Evolutionary conservation across 2,797 vertebrate genomes (phyloP).

Genomic region (Sebastes melanostomus): DNA sequence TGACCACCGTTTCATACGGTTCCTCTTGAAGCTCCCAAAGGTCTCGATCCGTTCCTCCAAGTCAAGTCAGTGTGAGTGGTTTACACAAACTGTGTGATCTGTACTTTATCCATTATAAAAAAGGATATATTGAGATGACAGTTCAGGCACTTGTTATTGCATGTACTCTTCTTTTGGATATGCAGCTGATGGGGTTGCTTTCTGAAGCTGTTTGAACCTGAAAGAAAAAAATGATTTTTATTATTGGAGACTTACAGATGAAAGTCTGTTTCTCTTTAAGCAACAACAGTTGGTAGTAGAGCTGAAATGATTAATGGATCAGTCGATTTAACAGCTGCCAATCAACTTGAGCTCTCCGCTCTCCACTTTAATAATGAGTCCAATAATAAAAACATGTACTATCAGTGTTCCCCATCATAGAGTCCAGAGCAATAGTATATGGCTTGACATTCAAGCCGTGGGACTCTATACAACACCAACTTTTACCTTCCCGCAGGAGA

Average conservation of each 20-base stretch:
- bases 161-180: background rate
- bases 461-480: too few relatives aligned
- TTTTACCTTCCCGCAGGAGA: too few relatives aligned
- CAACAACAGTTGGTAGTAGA: background rate
- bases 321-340: background rate
- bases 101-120: background rate
- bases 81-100: background rate
- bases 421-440: background rate
- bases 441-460: background rate
- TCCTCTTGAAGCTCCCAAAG: background rate
- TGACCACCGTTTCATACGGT: background rate
- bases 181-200: background rate
- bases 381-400: background rate
- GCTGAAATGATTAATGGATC: background rate
- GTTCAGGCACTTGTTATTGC: background rate
- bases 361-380: background rate
- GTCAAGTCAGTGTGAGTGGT: background rate
- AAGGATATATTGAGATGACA: background rate
- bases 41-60: background rate
- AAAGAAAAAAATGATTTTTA: background rate
- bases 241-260: background rate
- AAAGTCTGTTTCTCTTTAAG: background rate
- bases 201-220: conserved; percentile 4
- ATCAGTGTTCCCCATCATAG: background rate
- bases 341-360: background rate